Evolutionary conservation across 2,113 vertebrate genomes (phyloP), one percentile per base, ranked within the genome.

Genomic region (Alligator sinensis): DNA sequence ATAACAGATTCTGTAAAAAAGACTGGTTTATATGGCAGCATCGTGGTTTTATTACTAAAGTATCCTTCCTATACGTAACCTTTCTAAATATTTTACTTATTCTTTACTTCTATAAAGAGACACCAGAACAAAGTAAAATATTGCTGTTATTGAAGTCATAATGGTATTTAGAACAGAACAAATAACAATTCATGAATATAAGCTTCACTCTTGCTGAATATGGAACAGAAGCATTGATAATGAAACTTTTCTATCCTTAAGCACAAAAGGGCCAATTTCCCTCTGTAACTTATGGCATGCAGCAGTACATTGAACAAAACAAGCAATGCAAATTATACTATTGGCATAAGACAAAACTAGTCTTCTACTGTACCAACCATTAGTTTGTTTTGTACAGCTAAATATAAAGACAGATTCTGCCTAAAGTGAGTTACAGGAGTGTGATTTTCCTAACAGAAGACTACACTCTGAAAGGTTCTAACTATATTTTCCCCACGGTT

Each of bases 331-430:
- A 75, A 85, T 86, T 75, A 59, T 85, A 21, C 77, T 58, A 77
- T 4, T 47, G n/a, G 63, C 84, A 85, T 79, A 66, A 84, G 15
- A 88, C 59, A 34, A 90, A 91, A 79, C 3, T 9, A 85, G 28
- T 90, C 34, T 84, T 72, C 30, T 91, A 57, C 8, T 27, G 21
- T 28, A 77, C 9, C 21, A 80, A 61, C 54, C 63, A 84, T 80
- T 77, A 80, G 6, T 78, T 86, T 91, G 87, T 21, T 28, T 92
- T 94, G 95, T 79, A 86, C 59, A 91, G 16, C 54, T 86, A n/a
- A 61, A 75, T 84, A 80, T 7, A 89, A 81, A 83, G 70, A 58
- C 3, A 72, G 27, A 13, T 15, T 87, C 18, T 89, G 11, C 19
- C 89, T 57, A 89, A 55, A 88, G 11, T 28, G 24, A 19, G 38